phyloP scores from a whole-genome alignment of 2,113 vertebrate genomes.

The Bettongia penicillata region DNA sequence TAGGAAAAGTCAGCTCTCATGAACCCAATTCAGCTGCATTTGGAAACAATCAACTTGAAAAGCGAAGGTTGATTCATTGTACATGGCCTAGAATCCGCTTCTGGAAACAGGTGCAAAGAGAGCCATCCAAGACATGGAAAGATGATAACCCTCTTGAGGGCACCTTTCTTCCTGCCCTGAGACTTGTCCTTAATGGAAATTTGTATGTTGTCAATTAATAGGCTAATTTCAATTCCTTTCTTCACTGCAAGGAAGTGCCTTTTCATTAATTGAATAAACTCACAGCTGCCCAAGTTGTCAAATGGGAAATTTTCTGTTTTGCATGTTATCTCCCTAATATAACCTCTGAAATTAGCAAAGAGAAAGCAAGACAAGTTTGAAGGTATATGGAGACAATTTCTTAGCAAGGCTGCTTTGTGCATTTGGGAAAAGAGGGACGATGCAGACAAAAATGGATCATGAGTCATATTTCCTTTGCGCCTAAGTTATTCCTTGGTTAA shows the following conservation, averaged over 20 bases:
- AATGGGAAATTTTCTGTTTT: conserved; percentile 57
- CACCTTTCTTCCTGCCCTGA: conserved; percentile 20
- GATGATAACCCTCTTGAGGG: background rate
- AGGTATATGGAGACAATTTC: conserved; percentile 59
- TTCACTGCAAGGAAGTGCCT: conserved; percentile 57
- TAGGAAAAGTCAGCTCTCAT: conserved; percentile 46
- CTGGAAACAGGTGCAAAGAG: conserved; percentile 57
- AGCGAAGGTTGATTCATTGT: conserved; percentile 37
- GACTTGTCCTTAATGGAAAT: conserved; percentile 29
- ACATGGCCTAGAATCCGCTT: conserved; percentile 36
- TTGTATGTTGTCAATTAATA: conserved; percentile 43
- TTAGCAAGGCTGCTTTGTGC: conserved; percentile 55
- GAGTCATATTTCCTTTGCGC: conserved; percentile 14
- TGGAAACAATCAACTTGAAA: conserved; percentile 62
- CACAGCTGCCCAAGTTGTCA: conserved; percentile 58
- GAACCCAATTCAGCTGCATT: conserved; percentile 36
- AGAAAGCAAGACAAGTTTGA: conserved; percentile 51
- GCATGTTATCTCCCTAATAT: conserved; percentile 57
- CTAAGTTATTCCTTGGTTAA: conserved; percentile 33
- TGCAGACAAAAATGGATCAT: background rate
- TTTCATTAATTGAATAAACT: conserved; percentile 61
- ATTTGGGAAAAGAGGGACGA: background rate
- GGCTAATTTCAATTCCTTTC: conserved; percentile 53
- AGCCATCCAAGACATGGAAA: background rate
- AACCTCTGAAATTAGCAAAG: conserved; percentile 35